These are phyloP conservation scores for Drosophila takahashii DNA, from an alignment of 1,140 invertebrate species.

Conservation along the genomic window DNA sequence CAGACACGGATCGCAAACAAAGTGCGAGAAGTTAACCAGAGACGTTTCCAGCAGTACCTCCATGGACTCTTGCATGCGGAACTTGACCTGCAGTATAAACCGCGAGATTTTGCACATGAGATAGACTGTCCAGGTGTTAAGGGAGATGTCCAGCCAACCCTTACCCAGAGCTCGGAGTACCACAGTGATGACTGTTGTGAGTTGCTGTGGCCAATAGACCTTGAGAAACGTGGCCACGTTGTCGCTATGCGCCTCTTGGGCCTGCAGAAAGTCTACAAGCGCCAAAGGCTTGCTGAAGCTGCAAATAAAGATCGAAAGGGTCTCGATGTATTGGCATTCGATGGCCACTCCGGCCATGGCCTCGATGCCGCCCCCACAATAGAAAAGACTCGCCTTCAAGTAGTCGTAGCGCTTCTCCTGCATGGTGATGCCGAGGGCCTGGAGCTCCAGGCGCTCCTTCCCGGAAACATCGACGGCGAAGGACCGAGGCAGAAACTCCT, in stretches of 20 bases:
- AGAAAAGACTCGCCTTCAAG: conserved; percentile 59
- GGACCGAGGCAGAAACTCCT: conserved; percentile 57
- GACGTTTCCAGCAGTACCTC: conserved; percentile 69
- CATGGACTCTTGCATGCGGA: conserved; percentile 82
- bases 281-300: conserved; percentile 66
- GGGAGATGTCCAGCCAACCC: conserved; percentile 74
- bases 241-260: conserved; percentile 70
- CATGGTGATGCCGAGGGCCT: conserved; percentile 51
- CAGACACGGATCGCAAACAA: conserved; percentile 70
- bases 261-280: conserved; percentile 61
- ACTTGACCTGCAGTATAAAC: conserved; percentile 74
- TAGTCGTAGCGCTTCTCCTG: conserved; percentile 36
- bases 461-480: conserved; percentile 38
- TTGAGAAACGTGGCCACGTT: conserved; percentile 66
- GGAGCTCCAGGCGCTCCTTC: conserved; percentile 40
- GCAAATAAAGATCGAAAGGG: conserved; percentile 55
- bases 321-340: conserved; percentile 73
- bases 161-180: conserved; percentile 68
- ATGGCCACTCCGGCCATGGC: conserved; percentile 67
- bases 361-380: conserved; percentile 64
- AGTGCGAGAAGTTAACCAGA: conserved; percentile 58
- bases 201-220: conserved; percentile 67
- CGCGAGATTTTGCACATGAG: conserved; percentile 75
- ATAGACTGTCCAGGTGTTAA: conserved; percentile 67
- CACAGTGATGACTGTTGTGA: conserved; percentile 59